These are phyloP conservation scores for Thecocarcelia acutangulata DNA, from an alignment of 2,888 invertebrate genomes.

Conservation along the genomic window DNA sequence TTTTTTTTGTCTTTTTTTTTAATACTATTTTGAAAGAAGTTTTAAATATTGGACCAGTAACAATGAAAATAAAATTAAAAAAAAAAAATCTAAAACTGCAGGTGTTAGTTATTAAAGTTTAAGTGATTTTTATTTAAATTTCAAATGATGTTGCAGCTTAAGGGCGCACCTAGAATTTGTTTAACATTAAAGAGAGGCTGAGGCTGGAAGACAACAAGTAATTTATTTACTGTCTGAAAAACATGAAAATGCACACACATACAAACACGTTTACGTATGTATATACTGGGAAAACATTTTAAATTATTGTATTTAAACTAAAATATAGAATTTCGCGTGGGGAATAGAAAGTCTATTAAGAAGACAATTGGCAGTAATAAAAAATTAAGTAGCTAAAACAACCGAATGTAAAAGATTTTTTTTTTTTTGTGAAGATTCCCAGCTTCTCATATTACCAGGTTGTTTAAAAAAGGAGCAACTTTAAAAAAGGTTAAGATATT, in stretches of 20 bases:
- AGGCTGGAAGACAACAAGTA: neutral
- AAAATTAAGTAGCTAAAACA: too few relatives aligned
- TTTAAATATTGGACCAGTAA: conserved; percentile 26
- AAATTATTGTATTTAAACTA: neutral
- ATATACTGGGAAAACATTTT: conserved; percentile 21
- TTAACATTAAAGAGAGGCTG: neutral
- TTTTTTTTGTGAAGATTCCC: too few relatives aligned
- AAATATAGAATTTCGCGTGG: too few relatives aligned
- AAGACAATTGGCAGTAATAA: too few relatives aligned
- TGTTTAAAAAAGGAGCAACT: too few relatives aligned
- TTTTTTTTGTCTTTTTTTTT: conserved; percentile 9
- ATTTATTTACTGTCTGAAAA: neutral
- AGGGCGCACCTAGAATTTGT: conserved; percentile 42
- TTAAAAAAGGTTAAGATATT: too few relatives aligned
- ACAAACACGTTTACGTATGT: too few relatives aligned
- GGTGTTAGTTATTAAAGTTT: conserved; percentile 52
- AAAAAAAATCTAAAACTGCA: conserved; percentile 29
- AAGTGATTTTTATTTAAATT: conserved; percentile 35
- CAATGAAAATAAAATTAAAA: neutral
- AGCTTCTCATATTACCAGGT: too few relatives aligned
- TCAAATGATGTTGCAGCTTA: conserved; percentile 6
- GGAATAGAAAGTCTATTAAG: too few relatives aligned
- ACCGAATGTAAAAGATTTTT: too few relatives aligned
- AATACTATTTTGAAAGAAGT: neutral
- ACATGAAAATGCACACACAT: too few relatives aligned